Percentiles rank a stretch among this genome's conserved stretches.
phyloP scores from a whole-genome alignment of 2,113 vertebrate genomes.

The Percopsis transmontana region DNA sequence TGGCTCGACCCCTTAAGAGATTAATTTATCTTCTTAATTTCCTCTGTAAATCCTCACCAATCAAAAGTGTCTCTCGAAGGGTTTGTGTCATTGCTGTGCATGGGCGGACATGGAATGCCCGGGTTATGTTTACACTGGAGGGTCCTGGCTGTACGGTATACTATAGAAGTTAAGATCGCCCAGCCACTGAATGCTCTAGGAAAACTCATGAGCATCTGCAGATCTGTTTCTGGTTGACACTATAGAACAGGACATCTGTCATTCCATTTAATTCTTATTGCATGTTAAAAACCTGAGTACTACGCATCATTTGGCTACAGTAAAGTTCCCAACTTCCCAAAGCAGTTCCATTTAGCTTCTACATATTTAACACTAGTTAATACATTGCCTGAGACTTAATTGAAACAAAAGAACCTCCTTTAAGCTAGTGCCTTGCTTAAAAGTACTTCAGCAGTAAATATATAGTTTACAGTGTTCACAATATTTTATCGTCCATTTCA shows the following conservation, averaged over 20 bases:
- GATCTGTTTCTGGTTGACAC: neutral
- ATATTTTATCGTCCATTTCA: too few relatives aligned
- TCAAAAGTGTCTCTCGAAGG: constrained; percentile 49
- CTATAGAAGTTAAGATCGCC: neutral
- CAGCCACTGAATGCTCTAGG: neutral
- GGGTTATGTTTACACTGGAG: constrained; percentile 27
- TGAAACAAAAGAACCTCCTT: constrained; percentile 9
- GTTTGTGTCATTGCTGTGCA: constrained; percentile 39
- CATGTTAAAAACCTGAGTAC: too few relatives aligned
- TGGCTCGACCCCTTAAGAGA: constrained; percentile 48
- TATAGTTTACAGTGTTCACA: neutral
- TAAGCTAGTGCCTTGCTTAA: constrained; percentile 18
- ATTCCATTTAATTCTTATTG: neutral
- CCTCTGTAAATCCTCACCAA: constrained; percentile 62
- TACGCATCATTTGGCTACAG: too few relatives aligned
- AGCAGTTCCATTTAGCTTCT: too few relatives aligned
- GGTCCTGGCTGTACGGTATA: constrained; percentile 18
- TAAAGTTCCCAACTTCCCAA: too few relatives aligned
- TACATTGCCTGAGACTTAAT: too few relatives aligned
- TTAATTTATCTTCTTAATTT: constrained; percentile 61
- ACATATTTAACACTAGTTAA: too few relatives aligned
- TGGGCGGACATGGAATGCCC: constrained; percentile 15
- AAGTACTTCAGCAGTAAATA: neutral
- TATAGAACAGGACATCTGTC: constrained; percentile 1
- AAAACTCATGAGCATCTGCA: neutral